Percentiles rank a stretch among this genome's conserved stretches.
phyloP scores from a whole-genome alignment of 1,140 invertebrate genomes.

The Hesperophylax magnus region DNA sequence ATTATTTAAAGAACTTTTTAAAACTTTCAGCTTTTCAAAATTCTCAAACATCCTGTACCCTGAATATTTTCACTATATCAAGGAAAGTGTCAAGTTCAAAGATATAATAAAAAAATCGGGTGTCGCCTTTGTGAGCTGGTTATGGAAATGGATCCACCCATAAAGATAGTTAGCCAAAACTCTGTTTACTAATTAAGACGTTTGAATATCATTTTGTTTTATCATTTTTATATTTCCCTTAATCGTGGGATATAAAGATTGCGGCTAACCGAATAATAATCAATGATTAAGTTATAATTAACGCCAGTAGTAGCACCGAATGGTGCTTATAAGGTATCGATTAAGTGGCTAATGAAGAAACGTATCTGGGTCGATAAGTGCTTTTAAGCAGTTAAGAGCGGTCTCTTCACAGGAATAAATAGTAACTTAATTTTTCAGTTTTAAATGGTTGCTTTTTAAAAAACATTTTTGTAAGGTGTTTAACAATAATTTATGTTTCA shows the following conservation, averaged over 20 bases:
- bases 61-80: background rate
- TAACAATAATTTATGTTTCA: too few species aligned
- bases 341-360: conserved; percentile 19
- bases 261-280: background rate
- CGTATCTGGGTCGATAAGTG: background rate
- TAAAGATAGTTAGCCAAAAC: conserved; percentile 27
- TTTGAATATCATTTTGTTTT: conserved; percentile 8
- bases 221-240: conserved; percentile 25
- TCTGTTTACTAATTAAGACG: conserved; percentile 24
- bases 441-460: too few species aligned
- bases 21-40: too few species aligned
- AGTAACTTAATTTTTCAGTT: background rate
- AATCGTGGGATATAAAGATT: conserved; percentile 20
- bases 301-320: conserved; percentile 2
- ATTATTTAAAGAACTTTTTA: too few species aligned
- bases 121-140: background rate
- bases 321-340: conserved; percentile 19
- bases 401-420: background rate
- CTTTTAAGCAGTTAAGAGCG: conserved; percentile 12
- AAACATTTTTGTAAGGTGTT: too few species aligned
- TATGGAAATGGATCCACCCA: conserved; percentile 10
- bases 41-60: too few species aligned
- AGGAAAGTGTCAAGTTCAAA: background rate
- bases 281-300: background rate
- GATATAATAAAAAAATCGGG: background rate